Evolutionary conservation across 2,888 invertebrate genomes (phyloP).

Genomic region (Diplolepis rosae): DNA sequence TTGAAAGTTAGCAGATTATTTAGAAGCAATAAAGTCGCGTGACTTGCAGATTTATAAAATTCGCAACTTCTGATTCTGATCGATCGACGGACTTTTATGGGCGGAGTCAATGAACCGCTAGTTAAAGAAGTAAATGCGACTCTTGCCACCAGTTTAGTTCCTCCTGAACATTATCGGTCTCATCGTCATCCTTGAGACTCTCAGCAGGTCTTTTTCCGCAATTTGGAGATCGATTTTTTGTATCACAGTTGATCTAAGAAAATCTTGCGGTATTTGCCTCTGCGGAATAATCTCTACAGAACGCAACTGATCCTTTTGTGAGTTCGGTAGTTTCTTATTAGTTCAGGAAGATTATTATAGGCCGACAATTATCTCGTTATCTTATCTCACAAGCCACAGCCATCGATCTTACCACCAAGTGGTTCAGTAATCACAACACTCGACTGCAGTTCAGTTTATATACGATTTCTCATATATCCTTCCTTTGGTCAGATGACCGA

Average conservation of each 20-base stretch:
- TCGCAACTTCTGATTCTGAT: conserved; percentile 10
- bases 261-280: neutral
- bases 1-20: too few relatives aligned
- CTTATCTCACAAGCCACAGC: conserved; percentile 2
- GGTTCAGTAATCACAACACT: conserved; percentile 1
- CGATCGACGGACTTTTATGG: conserved; percentile 8
- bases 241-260: neutral
- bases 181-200: conserved; percentile 4
- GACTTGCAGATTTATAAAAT: conserved; percentile 13
- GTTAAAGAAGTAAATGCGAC: conserved; percentile 12
- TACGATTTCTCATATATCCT: neutral
- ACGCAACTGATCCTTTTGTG: neutral
- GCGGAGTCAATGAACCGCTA: conserved; percentile 40
- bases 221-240: neutral
- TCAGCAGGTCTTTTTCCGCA: neutral
- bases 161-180: neutral
- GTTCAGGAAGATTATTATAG: neutral
- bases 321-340: too few relatives aligned
- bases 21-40: neutral
- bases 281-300: neutral
- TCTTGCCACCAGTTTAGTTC: conserved; percentile 22
- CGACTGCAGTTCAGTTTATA: conserved; percentile 2
- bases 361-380: conserved; percentile 1
- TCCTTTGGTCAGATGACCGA: neutral
- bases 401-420: conserved; percentile 3